Evolutionary conservation across 1,140 invertebrate species (phyloP), one percentile per base, ranked within the genome.

Genomic region (Philotrypesis tridentata): DNA sequence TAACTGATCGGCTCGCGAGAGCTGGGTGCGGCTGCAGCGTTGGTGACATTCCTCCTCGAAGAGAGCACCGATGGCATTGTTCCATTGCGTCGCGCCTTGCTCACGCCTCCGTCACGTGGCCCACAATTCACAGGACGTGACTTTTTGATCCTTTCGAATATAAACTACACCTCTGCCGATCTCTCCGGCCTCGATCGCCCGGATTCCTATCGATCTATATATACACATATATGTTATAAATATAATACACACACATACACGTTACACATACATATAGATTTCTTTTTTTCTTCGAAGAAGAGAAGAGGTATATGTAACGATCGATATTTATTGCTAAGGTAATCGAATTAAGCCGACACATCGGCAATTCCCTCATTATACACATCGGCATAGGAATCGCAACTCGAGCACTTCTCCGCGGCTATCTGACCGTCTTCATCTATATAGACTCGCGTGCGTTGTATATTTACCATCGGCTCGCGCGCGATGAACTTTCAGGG

Each of bases 81-180:
- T 92, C 91, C 89, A 91, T 90, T 86, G 86, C 85, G 89, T 92
- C 91, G 89, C 90, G 88, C 91, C 91, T 91, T 88, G 88, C 88
- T 91, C 91, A 92, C 91, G 91, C 91, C 91, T 91, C 87, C 85
- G 88, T 90, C 90, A 91, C 89, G 89, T 91, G 90, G 89, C 90
- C 88, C 88, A 90, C 90, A 90, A 92, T 91, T 91, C 90, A 90
- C 88, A 82, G 87, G 87, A 92, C 91, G 91, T 92, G 90, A 91
- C 89, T 89, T 68, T 85, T 85, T 85, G 86, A 83, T 82, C 83
- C 85, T 87, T 82, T 86, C 84, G 79, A 82, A 84, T 25, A 37
- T 37, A 37, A 67, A n/a, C n/a, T n/a, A n/a, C n/a, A n/a, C n/a
- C n/a, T n/a, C 1, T 11, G n/a, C 5, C 71, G 40, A 17, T 48